Base-by-base conservation (phyloP, 2,888 invertebrate genomes). In the Diplazon laetatorius region DNA sequence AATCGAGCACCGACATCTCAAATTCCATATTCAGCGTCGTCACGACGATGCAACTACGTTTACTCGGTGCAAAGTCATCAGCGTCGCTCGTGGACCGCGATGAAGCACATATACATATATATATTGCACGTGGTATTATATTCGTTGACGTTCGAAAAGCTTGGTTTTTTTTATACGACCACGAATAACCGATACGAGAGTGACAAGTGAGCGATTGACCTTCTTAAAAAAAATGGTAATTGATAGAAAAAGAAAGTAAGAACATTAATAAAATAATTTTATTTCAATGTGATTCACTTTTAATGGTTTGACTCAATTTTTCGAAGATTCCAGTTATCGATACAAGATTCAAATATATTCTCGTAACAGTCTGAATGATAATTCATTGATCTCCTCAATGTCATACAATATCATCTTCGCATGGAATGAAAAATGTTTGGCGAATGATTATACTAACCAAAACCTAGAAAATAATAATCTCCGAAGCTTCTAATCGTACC, bases 1-100 rank as follows among this genome's bases (percentile, higher is more conserved):
- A 35, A 62, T 68, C 66, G 70, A 72, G 35, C 66, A 60, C 35
- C 46, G 55, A 16, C 76, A 52, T 39, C 76, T 76, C 52, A 66
- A 72, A 76, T 76, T 76, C 48, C 66, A 76, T 71, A 71, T 55
- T 66, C 50, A 66, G 10, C 14, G 18, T 37, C 35, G n/a, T n/a
- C 20, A 22, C 39, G n/a, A 9, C 12, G 16, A 16, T 39, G 16
- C n/a, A 3, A 25, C 25, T 50, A 12, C 1, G 50, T 37, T 22
- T 50, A 1, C 37, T 50, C 50, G n/a, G 50, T n/a, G 50, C 14
- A 37, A 65, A 62, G 46, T 66, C 44, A 73, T 66, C 66, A 59
- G 39, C 66, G 50, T 60, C 66, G 42, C 42, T 57, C 39, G 44
- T 10, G 37, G 35, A 52, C 52, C 52, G 22, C 25, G 25, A n/a